These are phyloP conservation scores for Drymonia ruficornis DNA, from an alignment of 2,888 invertebrate species.

Conservation along the genomic window DNA sequence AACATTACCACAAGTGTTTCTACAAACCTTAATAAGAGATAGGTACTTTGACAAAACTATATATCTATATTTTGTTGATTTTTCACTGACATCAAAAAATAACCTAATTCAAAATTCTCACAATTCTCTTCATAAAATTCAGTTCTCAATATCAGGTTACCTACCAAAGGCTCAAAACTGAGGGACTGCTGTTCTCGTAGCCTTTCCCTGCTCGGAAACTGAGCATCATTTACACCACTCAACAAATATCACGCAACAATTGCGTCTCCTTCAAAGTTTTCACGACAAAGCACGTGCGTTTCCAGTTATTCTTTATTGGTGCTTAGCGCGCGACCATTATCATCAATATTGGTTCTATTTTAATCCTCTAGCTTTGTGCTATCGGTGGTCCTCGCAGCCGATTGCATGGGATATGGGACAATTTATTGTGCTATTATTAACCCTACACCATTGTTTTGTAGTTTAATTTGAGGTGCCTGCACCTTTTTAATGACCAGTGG, in stretches of 20 bases:
- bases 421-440: slow-evolving; percentile 1
- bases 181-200: too few relatives aligned
- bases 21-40: too few relatives aligned
- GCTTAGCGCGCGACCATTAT: slow-evolving; percentile 36
- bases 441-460: not conserved
- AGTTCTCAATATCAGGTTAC: too few relatives aligned
- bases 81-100: too few relatives aligned
- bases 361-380: slow-evolving; percentile 47
- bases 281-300: slow-evolving; percentile 1
- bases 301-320: slow-evolving; percentile 4
- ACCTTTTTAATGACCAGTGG: not conserved
- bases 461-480: not conserved
- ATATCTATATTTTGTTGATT: too few relatives aligned
- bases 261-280: slow-evolving; percentile 7
- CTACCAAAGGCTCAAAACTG: too few relatives aligned
- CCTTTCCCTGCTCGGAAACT: too few relatives aligned
- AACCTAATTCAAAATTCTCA: too few relatives aligned
- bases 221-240: too few relatives aligned
- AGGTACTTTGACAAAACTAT: too few relatives aligned
- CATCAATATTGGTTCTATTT: slow-evolving; percentile 52
- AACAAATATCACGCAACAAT: not conserved
- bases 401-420: slow-evolving; percentile 2
- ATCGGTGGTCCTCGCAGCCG: slow-evolving; percentile 6
- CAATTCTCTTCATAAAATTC: too few relatives aligned
- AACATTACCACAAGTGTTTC: too few relatives aligned